Conservation (phyloP, 2,113 vertebrate genomes). For the Hystrix brachyura region DNA sequence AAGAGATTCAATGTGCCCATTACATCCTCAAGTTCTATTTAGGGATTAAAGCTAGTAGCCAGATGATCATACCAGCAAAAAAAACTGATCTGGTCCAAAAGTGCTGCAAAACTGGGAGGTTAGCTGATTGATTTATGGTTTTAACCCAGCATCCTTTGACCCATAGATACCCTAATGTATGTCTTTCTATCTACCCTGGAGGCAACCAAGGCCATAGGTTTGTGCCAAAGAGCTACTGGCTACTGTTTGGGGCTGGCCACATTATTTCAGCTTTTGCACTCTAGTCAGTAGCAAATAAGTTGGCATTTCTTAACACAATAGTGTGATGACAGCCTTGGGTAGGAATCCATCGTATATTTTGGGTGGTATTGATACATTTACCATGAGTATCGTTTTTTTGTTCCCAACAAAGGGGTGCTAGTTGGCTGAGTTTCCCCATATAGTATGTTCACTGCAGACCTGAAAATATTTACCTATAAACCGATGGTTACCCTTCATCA, state of each 20-base stretch:
- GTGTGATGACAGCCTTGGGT: neutral
- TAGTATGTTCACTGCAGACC: neutral
- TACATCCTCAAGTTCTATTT: neutral
- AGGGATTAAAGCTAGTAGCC: neutral
- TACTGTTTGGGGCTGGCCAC: neutral
- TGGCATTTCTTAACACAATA: neutral
- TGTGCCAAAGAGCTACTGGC: neutral
- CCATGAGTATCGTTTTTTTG: neutral
- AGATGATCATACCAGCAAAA: neutral
- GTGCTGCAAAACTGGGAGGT: neutral
- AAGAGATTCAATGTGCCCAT: neutral
- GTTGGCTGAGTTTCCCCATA: neutral
- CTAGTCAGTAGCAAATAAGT: neutral
- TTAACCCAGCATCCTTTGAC: neutral
- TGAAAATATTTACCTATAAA: no score
- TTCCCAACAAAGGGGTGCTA: neutral
- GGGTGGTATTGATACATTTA: neutral
- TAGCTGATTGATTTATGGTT: neutral
- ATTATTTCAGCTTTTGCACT: neutral
- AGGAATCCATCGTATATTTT: neutral
- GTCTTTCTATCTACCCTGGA: neutral
- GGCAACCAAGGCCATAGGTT: neutral
- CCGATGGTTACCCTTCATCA: no score
- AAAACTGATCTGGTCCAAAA: neutral
- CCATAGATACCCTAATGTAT: neutral